Evolutionary conservation across 1,140 invertebrate species (phyloP), one percentile per base, ranked within the genome.

Genomic region (Caerostris darwini): DNA sequence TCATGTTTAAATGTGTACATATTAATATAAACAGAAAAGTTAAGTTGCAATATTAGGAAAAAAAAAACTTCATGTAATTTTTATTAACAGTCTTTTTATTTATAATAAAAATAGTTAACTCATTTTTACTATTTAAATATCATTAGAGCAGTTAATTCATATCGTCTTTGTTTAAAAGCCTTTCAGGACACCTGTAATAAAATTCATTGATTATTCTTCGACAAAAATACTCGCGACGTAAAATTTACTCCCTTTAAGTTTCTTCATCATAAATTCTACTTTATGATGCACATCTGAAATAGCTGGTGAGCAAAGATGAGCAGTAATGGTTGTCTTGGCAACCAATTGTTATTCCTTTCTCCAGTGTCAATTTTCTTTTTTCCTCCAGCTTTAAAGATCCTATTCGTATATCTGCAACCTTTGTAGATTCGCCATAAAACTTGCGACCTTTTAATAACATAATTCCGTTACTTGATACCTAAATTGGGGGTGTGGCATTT

Each of bases 301-400:
- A n/a, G 82, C 57, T 57, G 14, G 53, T 58, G 17, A 58, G 17
- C 56, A 19, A 54, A 57, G 82, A 83, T 83, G 82, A 58, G 82
- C 56, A 4, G 54, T 14, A 12, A 8, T 53, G 17, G 82, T 83
- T 56, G 82, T 54, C 56, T 5, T 83, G 54, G 82, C 54, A 83
- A 83, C 82, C 82, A 56, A 58, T 83, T 83, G 82, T 83, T 83
- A 56, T 83, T 83, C 82, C n/a, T 83, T 83, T 83, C 53, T 83
- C 54, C 82, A 19, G 14, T 83, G 14, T 58, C 82, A 83, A 83
- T 83, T 83, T 83, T 83, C 34, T 34, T 83, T 54, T 14, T 83
- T 14, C 17, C n/a, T 53, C 0, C 82, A 83, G 56, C 54, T 56
- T 77, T 83, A 83, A 83, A 54, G 82, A 83, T 83, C 82, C 14